phyloP scores from a whole-genome alignment of 2,888 invertebrate species.

The Drosophila gaucha region DNA sequence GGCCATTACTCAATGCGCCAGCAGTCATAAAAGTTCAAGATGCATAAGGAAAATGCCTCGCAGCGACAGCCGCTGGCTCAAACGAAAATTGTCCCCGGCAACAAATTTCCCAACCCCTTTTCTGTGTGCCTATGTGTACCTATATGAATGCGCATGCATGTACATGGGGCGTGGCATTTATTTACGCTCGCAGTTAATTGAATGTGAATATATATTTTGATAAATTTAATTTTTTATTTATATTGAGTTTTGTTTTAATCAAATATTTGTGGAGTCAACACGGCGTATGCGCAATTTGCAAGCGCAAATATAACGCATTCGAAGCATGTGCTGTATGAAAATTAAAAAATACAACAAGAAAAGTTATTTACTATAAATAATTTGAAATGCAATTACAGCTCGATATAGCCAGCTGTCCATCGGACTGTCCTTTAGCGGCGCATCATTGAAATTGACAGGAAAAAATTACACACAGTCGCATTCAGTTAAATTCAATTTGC shows the following conservation, averaged over 20 bases:
- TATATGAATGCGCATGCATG: conserved; percentile 1
- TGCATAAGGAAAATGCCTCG: conserved; percentile 49
- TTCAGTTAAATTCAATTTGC: conserved; percentile 37
- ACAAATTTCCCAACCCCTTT: conserved; percentile 25
- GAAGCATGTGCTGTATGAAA: conserved; percentile 16
- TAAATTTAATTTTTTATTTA: conserved; percentile 11
- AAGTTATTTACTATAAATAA: not conserved
- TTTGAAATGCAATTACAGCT: not conserved
- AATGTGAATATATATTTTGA: too few species aligned
- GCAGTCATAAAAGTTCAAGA: conserved; percentile 66
- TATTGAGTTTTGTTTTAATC: conserved; percentile 23
- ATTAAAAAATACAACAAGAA: too few species aligned
- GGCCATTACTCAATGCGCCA: conserved; percentile 64
- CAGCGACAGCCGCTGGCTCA: conserved; percentile 26
- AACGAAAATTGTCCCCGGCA: conserved; percentile 50
- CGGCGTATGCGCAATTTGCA: conserved; percentile 49
- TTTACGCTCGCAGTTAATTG: conserved; percentile 48
- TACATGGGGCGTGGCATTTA: conserved; percentile 59
- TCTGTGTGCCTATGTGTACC: conserved; percentile 4
- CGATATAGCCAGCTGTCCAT: conserved; percentile 48
- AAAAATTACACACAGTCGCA: too few species aligned
- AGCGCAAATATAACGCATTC: conserved; percentile 34
- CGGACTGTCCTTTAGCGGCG: conserved; percentile 67
- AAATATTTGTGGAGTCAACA: conserved; percentile 13
- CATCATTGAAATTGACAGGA: conserved; percentile 74